Base-by-base conservation (phyloP, 2,113 vertebrate species). In the Sphyrna mokarran region DNA sequence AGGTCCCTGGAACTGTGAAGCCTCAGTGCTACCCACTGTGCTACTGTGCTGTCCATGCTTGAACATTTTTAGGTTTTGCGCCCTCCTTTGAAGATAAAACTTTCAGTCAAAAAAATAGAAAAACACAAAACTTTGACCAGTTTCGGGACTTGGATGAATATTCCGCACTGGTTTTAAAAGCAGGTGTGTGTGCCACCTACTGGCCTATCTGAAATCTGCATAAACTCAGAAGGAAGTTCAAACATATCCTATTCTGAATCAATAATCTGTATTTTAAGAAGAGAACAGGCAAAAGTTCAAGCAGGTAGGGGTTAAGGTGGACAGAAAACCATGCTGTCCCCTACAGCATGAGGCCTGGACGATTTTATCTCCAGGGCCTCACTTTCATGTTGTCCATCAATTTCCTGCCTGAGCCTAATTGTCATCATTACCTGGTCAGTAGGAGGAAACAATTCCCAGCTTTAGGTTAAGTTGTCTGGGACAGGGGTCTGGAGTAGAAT, bases 171-270 rank as follows among this genome's bases (percentile, higher is more conserved):
- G 66, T 70, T 94, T 94, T 68, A n/a, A 94, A 94, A 94, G 23
- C 93, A 70, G 58, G 40, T 20, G 40, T 26, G 68, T 40, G 66
- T 94, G 93, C 93, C 93, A 94, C 68, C 93, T 94, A 70, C 91
- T 94, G 91, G 91, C n/a, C 43, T 54, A 58, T 5, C 33, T 69
- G n/a, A 94, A 94, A 40, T 26, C 8, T 29, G 63, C 70, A 94
- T 37, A 69, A 94, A 94, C 68, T 9, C 18, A 68, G 37, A 91
- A 66, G 58, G 29, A 91, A 16, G 54, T n/a, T 13, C 18, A 26
- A 61, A 58, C 26, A 7, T 5, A 61, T 61, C 11, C 10, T 63
- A 54, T 33, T 13, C 29, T n/a, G 58, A 90, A 33, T 48, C 87
- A 90, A 61, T 61, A 33, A 22, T 14, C 58, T 61, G 22, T 40